Evolutionary conservation across 92 coral and sea anemone genomes (phyloP).

Genomic region (Muricea muricata): DNA sequence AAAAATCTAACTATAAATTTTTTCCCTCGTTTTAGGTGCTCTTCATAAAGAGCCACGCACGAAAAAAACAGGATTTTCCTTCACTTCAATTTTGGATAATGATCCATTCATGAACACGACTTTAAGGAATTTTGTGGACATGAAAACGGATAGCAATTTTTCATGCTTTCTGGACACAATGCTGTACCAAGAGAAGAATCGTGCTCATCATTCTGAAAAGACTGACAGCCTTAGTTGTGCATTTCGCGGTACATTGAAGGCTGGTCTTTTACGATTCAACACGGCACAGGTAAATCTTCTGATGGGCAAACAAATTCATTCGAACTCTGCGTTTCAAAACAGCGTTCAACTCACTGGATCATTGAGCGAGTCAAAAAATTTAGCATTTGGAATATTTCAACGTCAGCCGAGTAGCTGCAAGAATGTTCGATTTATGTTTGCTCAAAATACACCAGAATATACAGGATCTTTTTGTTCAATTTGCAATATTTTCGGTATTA

Average conservation of each 20-base stretch:
- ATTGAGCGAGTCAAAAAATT: not conserved
- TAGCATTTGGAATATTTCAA: conserved; percentile 22
- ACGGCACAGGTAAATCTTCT: not conserved
- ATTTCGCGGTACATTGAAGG: not conserved
- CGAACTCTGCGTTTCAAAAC: not conserved
- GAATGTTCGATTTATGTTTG: not conserved
- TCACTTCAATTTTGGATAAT: not conserved
- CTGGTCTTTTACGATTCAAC: conserved; percentile 6
- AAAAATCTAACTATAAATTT: no score
- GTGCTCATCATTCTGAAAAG: not conserved
- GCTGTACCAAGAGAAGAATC: not conserved
- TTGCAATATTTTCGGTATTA: conserved; percentile 1
- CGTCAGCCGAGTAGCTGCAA: not conserved
- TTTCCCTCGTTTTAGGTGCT: no score
- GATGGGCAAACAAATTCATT: not conserved
- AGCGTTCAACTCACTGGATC: not conserved
- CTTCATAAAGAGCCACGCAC: not conserved
- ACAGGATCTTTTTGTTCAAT: conserved; percentile 25
- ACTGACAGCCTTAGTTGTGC: not conserved
- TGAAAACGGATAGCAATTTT: not conserved
- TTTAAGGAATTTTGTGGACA: not conserved
- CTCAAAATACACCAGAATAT: not conserved
- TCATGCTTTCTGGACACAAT: conserved; percentile 6
- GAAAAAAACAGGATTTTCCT: not conserved
- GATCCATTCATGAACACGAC: conserved; percentile 17